These are phyloP conservation scores for Harpagoxenus sublaevis DNA, from an alignment of 2,888 invertebrate species.

Conservation along the genomic window DNA sequence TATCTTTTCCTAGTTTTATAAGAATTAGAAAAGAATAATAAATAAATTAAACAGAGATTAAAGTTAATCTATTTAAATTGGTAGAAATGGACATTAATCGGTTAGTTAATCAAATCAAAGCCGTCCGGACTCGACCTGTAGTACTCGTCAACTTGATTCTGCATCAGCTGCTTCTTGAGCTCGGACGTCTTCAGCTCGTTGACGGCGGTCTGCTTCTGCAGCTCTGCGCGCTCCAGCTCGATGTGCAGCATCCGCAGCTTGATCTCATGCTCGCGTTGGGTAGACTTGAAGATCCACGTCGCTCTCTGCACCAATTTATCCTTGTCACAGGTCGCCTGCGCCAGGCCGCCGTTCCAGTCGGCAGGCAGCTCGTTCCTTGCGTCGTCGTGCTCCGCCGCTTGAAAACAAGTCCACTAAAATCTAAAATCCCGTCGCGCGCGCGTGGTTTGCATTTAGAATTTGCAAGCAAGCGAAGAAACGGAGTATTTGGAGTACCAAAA, in stretches of 20 bases:
- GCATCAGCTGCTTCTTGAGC: constrained; percentile 76
- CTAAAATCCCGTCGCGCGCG: neutral
- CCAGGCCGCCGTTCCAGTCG: constrained; percentile 21
- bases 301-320: constrained; percentile 62
- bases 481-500: constrained; percentile 3
- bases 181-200: constrained; percentile 79
- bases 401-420: neutral
- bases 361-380: neutral
- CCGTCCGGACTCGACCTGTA: constrained; percentile 63
- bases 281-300: constrained; percentile 71
- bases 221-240: constrained; percentile 79
- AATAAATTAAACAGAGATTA: too few species aligned
- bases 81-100: neutral
- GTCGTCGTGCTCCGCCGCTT: constrained; percentile 16
- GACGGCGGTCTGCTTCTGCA: constrained; percentile 78
- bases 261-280: constrained; percentile 78
- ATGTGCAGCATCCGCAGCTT: constrained; percentile 77
- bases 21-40: too few species aligned
- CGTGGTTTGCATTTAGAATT: too few species aligned
- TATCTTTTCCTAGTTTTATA: too few species aligned
- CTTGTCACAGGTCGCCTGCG: neutral
- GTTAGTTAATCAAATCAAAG: neutral
- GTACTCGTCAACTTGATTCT: constrained; percentile 75
- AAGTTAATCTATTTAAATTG: too few species aligned
- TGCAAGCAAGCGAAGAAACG: neutral